Evolutionary conservation across 2,888 invertebrate genomes (phyloP), one percentile per base, ranked within the genome.

Genomic region (Colletes collaris): DNA sequence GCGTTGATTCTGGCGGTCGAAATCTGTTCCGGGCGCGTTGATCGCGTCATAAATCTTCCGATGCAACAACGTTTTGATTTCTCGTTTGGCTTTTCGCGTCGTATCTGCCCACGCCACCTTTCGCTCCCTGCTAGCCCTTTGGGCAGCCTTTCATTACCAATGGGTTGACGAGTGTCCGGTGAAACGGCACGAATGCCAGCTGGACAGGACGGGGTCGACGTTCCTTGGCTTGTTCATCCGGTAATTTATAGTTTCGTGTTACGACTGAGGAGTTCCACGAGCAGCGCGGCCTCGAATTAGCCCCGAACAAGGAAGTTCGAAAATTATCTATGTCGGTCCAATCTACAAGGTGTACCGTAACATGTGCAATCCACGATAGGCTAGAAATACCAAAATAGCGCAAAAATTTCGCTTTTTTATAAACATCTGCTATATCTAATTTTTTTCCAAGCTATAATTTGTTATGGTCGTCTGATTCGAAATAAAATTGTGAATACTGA

Each of bases 231-330:
- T 60, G 75, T 81, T 71, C 71, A 81, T 76, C 68, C 74, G 63
- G 75, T 82, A 84, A 84, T 84, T 79, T 85, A 85, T 77, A 69
- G 79, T 56, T 62, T 67, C 76, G 64, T 70, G 77, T 71, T 77
- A 60, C 79, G 58, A 77, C 70, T 19, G 40, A 35, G 68, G 56
- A 68, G 63, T 58, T 56, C 69, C 59, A 55, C 35, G 40, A 50
- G 56, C n/a, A 55, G 40, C 49, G 37, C 55, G 60, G 64, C 40
- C 67, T 73, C 59, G 71, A 85, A 85, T 79, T 82, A 84, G 52
- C 50, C 27, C 49, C 52, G 76, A 69, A 81, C 76, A 81, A 76
- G 76, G 81, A 76, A 81, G 76, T 76, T 76, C 66, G 68, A 63
- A 81, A 81, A 81, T 81, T 81, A 81, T 79, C 70, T 55, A 49